Evolutionary conservation across 2,888 invertebrate genomes (phyloP), one percentile per base, ranked within the genome.

Genomic region (Lottia scabra): DNA sequence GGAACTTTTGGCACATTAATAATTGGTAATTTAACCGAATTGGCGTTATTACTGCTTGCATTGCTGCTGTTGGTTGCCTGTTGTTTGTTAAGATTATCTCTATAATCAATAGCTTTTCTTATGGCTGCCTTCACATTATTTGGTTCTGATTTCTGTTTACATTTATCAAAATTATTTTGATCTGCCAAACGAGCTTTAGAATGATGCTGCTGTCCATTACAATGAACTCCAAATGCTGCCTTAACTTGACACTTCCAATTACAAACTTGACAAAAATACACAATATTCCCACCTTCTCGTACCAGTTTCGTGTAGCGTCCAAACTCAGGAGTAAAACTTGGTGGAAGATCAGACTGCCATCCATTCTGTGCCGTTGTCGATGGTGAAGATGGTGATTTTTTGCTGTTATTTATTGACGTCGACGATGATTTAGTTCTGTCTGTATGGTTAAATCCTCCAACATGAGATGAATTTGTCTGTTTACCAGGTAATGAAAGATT

Each of bases 221-320:
- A 83, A 67, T 83, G 85, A 27, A 73, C 77, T 62, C 81, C 78
- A 71, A 85, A 85, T n/a, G 80, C 80, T 26, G 82, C 73, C 68
- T 83, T 81, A 8, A 83, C 80, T 63, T 82, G 84, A 45, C 82
- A 82, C 72, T 84, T 85, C 80, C 81, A 83, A 72, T 85, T 85
- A 74, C 84, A 85, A 19, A 83, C 81, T 70, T 85, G 84, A 75
- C 84, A 85, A 70, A 85, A 85, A 66, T 85, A 85, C 8, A 84
- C 83, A 74, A 84, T 83, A 63, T 83, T 84, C 1, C 84, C 84
- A 10, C 84, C 84, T 75, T 85, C 84, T 44, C 84, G 71, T 5
- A 85, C 79, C 10, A 85, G 75, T 68, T 83, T 84, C 16, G 84
- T 85, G 63, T 79, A 84, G 70, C 83, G 82, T 16, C 84, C 84